Conservation (phyloP, 2,888 invertebrate genomes). For the Rugalucina vietnamica region DNA sequence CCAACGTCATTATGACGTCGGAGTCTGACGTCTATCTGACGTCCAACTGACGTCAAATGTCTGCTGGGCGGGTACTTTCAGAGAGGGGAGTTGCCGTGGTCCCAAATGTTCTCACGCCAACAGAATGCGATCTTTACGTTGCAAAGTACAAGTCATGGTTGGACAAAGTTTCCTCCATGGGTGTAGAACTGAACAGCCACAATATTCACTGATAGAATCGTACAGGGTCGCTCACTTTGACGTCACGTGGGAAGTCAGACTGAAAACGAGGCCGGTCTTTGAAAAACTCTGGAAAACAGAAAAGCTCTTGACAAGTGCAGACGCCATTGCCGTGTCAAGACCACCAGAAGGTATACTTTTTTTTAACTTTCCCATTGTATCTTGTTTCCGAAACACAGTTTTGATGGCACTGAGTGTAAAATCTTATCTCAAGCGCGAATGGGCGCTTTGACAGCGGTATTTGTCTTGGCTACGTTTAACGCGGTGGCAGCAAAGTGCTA, state of each 20-base stretch:
- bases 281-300: constrained; percentile 65
- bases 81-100: constrained; percentile 38
- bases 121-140: constrained; percentile 52
- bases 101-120: constrained; percentile 43
- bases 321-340: constrained; percentile 63
- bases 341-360: constrained; percentile 67
- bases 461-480: too few relatives aligned
- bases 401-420: too few relatives aligned
- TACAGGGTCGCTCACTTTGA: constrained; percentile 60
- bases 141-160: constrained; percentile 53
- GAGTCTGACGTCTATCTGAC: too few relatives aligned
- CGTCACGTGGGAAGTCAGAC: constrained; percentile 59
- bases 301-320: constrained; percentile 65
- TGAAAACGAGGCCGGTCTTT: constrained; percentile 60
- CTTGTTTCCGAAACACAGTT: too few relatives aligned
- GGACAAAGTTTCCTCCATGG: constrained; percentile 24
- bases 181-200: neutral
- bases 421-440: too few relatives aligned
- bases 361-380: too few relatives aligned
- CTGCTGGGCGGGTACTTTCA: too few relatives aligned
- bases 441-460: too few relatives aligned
- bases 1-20: too few relatives aligned
- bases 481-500: too few relatives aligned
- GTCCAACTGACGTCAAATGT: too few relatives aligned
- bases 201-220: constrained; percentile 59